Evolutionary conservation across 2,888 invertebrate species (phyloP), one percentile per base, ranked within the genome.

Genomic region (Pristionchus entomophagus): DNA sequence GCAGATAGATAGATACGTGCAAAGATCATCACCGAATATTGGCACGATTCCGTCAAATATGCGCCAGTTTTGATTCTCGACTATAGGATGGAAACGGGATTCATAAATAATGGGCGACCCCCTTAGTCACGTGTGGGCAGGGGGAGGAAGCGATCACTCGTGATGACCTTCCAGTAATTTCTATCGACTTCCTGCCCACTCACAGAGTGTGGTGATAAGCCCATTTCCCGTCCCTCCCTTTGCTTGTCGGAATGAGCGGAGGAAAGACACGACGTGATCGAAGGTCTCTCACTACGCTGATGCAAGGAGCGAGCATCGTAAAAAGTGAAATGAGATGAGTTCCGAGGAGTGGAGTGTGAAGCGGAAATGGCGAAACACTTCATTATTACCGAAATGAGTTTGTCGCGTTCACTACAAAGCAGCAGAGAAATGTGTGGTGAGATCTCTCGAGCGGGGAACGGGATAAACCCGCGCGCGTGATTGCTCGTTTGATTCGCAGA

Each of bases 121-220:
- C 19, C 10, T 65, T 14, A 65, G 19, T 65, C 65, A 65, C 22
- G 35, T 65, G 65, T 17, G 35, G 35, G 35, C 6, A 35, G n/a
- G n/a, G 65, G 65, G 19, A 65, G 65, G 65, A 65, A 65, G 35
- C 35, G 32, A 35, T 65, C 65, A 65, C 65, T 32, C 6, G 45
- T 10, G 45, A 65, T 3, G 8, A n/a, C 73, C 73, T 73, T 73
- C 73, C 41, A 73, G 73, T 73, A 73, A 73, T 73, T 73, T 73
- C 73, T n/a, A n/a, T 45, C 45, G 6, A 6, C 45, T 4, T 35
- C 35, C 65, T 73, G 73, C 41, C 41, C 73, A 73, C 73, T 41
- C 73, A 41, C 45, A 45, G 14, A n/a, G n/a, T n/a, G n/a, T n/a
- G n/a, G 12, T 73, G 73, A 73, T 73, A 73, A 73, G 41, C 73